Conservation (phyloP, 2,797 vertebrate species). For the Arnoldichthys spilopterus region DNA sequence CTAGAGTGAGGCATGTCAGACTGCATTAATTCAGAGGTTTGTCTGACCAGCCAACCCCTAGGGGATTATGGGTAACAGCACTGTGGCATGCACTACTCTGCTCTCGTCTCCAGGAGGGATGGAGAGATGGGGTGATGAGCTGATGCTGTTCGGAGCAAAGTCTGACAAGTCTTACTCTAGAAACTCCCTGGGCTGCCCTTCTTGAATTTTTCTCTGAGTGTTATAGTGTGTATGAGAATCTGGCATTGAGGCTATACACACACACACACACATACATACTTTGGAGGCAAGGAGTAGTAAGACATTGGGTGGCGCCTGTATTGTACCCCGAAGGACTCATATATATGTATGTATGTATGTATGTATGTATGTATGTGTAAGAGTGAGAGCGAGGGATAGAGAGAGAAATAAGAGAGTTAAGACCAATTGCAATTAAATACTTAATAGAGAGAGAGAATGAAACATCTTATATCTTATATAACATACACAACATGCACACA, state of each 20-base stretch:
- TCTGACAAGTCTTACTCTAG: slow-evolving; percentile 41
- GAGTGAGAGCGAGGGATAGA: not conserved
- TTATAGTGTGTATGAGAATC: not conserved
- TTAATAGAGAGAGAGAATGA: not conserved
- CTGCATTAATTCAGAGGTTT: slow-evolving; percentile 57
- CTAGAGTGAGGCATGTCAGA: slow-evolving; percentile 62
- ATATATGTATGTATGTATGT: too few relatives aligned
- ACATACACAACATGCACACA: not conserved
- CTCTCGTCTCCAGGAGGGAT: not conserved
- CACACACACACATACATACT: not conserved
- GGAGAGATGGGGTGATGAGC: not conserved
- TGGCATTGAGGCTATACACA: not conserved
- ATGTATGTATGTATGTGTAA: too few relatives aligned
- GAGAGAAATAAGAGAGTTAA: not conserved
- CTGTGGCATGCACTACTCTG: slow-evolving; percentile 46
- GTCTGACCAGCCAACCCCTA: slow-evolving; percentile 34
- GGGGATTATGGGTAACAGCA: slow-evolving; percentile 56
- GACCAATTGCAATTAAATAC: too few relatives aligned
- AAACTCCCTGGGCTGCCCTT: not conserved
- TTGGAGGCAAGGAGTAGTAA: not conserved
- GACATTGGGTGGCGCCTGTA: slow-evolving; percentile 1
- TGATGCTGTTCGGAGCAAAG: slow-evolving; percentile 56
- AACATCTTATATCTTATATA: not conserved
- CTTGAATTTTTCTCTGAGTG: not conserved
- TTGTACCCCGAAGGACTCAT: not conserved